phyloP scores from a whole-genome alignment of 1,140 invertebrate species.

The Aphaenogaster ashmeadi region DNA sequence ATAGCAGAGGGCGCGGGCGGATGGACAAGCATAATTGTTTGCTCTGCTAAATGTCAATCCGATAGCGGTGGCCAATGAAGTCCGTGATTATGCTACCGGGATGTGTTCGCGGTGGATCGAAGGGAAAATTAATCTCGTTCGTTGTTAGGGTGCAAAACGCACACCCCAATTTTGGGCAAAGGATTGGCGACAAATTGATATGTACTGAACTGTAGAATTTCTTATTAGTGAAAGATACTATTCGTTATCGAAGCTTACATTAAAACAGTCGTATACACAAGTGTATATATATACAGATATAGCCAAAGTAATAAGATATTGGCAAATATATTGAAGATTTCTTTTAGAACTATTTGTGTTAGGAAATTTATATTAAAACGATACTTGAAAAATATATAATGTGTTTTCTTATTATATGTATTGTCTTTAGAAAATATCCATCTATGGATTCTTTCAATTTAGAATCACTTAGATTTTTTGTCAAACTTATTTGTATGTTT shows the following conservation, averaged over 20 bases:
- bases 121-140: constrained; percentile 63
- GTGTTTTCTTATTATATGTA: neutral
- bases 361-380: neutral
- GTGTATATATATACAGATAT: neutral
- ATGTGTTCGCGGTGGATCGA: constrained; percentile 52
- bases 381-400: neutral
- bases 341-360: neutral
- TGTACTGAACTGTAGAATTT: constrained; percentile 24
- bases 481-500: neutral
- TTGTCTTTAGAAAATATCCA: neutral
- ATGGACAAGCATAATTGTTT: constrained; percentile 60
- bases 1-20: neutral
- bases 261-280: neutral
- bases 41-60: constrained; percentile 65
- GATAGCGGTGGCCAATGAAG: constrained; percentile 61
- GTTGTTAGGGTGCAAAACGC: constrained; percentile 49
- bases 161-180: constrained; percentile 6
- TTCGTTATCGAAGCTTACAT: neutral
- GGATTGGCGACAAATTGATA: constrained; percentile 33
- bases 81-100: constrained; percentile 60
- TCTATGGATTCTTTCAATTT: neutral
- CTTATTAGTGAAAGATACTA: neutral
- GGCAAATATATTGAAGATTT: neutral
- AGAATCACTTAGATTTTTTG: neutral
- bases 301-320: neutral